A percentile compares a stretch with the other conserved stretches of the same genome.
These are phyloP conservation scores for Tyrannus savana DNA, from an alignment of 2,113 vertebrate species.

Conservation along the genomic window DNA sequence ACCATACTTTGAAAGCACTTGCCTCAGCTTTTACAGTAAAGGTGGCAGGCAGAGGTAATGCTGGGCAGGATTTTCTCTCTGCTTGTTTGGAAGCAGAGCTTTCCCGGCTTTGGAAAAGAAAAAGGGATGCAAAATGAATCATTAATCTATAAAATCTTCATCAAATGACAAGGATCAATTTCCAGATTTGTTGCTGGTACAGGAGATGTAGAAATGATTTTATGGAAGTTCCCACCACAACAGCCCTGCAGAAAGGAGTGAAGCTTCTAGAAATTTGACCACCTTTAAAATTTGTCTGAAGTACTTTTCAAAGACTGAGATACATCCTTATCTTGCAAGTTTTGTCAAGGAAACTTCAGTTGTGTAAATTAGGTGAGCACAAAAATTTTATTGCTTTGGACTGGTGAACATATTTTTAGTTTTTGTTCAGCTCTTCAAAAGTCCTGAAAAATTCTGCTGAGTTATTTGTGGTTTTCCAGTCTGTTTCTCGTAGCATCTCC, in stretches of 20 bases:
- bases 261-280: not conserved
- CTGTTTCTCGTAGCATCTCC: not conserved
- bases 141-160: not conserved
- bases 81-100: not conserved
- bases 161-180: not conserved
- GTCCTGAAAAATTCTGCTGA: not conserved
- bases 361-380: not conserved
- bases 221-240: not conserved
- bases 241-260: not conserved
- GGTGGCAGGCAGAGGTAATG: not conserved
- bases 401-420: not conserved
- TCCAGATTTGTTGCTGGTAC: not conserved
- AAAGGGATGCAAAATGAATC: not conserved
- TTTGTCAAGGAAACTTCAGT: not conserved
- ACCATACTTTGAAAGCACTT: not conserved
- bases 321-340: accelerated
- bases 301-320: not conserved
- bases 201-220: not conserved
- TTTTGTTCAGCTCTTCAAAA: not conserved
- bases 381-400: not conserved
- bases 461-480: not conserved
- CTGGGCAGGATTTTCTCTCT: not conserved
- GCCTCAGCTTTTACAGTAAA: not conserved
- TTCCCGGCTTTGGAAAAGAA: not conserved
- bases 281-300: not conserved